Percentiles rank a stretch among this genome's conserved stretches.
phyloP scores from a whole-genome alignment of 2,888 invertebrate genomes.

The Scaptodrosophila latifasciaeformis region DNA sequence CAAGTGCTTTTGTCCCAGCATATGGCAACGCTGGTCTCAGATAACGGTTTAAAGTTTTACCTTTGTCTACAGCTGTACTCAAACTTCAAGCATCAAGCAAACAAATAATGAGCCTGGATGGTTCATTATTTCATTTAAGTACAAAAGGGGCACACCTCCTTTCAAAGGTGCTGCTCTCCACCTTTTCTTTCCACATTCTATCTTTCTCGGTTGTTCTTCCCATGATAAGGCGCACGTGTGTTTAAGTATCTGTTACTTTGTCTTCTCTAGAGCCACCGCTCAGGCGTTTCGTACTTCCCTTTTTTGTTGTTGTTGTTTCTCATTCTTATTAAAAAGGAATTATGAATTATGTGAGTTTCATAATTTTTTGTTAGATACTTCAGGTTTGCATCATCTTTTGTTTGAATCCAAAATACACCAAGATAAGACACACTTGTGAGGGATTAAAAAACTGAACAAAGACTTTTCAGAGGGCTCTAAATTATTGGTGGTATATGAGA shows the following conservation, averaged over 20 bases:
- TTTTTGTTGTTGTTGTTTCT: neutral
- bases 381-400: constrained; percentile 11
- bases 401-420: constrained; percentile 40
- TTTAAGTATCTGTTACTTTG: constrained; percentile 20
- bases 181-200: too few relatives aligned
- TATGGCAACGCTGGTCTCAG: constrained; percentile 35
- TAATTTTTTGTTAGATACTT: constrained; percentile 22
- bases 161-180: too few relatives aligned
- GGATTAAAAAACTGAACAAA: constrained; percentile 35
- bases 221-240: constrained; percentile 50
- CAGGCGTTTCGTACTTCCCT: neutral
- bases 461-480: constrained; percentile 8
- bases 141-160: too few relatives aligned
- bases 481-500: too few relatives aligned
- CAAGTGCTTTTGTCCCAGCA: constrained; percentile 9
- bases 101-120: too few relatives aligned
- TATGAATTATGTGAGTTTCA: constrained; percentile 61
- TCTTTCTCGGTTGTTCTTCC: too few relatives aligned
- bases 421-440: constrained; percentile 56
- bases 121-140: too few relatives aligned
- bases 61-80: constrained; percentile 21
- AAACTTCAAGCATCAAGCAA: too few relatives aligned
- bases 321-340: constrained; percentile 63
- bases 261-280: neutral
- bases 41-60: constrained; percentile 32